Evolutionary conservation across 2,888 invertebrate species (phyloP), one percentile per base, ranked within the genome.

Genomic region (Scrobipalpa atriplicella): DNA sequence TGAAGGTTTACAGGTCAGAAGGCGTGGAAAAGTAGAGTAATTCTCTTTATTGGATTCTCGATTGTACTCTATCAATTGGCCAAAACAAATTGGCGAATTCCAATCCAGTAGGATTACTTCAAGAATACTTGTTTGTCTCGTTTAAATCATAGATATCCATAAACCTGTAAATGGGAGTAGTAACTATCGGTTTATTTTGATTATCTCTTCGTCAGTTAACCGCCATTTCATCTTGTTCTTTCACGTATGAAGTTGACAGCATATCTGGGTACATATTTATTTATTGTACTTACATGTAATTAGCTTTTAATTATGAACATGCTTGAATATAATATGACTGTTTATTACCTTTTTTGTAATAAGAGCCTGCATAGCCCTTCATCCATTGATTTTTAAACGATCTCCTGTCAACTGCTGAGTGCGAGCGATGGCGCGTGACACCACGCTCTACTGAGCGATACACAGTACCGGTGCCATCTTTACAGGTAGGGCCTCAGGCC

Each of bases 371-470:
- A 47, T 7, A 47, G 47, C n/a, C 47, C 16, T 47, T 16, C 52
- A 52, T 10, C 21, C 18, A 52, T 52, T 19, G 52, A 21, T 52
- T 19, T 56, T 56, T 21, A 29, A 56, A 29, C 19, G 21, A 56
- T 56, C 10, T 5, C 54, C 21, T 56, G 54, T 56, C 54, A 56
- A 56, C 29, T 13, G 54, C 54, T 11, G 21, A 5, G 54, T 56
- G 29, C 54, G 19, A 11, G 29, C 29, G 54, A 21, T 56, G 54
- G 54, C 13, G 54, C 54, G 54, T 21, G 54, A 21, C 54, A 13
- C 13, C 54, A 7, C 54, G 54, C 19, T 56, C 54, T 21, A 56
- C 9, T 56, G 54, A 56, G 21, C 21, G 11, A 21, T 3, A 21
- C 13, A 10, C 19, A 21, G 52, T 52, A 21, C 52, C 52, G 21